Evolutionary conservation across 2,888 invertebrate genomes (phyloP).

Genomic region (Hydropsyche betteni): DNA sequence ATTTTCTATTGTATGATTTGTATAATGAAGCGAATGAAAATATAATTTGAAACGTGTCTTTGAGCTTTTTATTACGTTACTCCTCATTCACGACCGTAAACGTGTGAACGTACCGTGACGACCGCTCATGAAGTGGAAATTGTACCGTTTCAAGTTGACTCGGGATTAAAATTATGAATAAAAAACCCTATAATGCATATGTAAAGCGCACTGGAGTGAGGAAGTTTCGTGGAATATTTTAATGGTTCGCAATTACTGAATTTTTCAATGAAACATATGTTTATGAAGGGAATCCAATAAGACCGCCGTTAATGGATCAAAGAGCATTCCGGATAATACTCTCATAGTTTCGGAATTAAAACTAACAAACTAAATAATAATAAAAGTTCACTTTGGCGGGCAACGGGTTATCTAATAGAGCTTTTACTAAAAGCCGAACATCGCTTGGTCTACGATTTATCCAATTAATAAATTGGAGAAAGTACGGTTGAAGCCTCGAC

Average conservation of each 20-base stretch:
- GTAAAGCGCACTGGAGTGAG: background rate
- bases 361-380: background rate
- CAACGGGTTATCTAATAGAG: background rate
- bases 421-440: background rate
- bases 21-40: conserved; percentile 9
- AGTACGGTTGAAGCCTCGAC: background rate
- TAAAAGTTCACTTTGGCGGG: no score
- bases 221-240: background rate
- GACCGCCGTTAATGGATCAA: background rate
- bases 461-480: conserved; percentile 10
- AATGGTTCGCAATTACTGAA: background rate
- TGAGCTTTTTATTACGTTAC: conserved; percentile 8
- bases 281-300: background rate
- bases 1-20: background rate
- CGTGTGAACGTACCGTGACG: conserved; percentile 27
- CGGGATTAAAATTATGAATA: background rate
- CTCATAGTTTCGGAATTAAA: background rate
- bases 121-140: conserved; percentile 10
- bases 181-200: background rate
- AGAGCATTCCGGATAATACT: background rate
- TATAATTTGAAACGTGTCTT: conserved; percentile 19
- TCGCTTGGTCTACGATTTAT: background rate
- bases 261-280: no score
- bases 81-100: conserved; percentile 12
- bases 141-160: background rate